Conservation (phyloP, 1,140 invertebrate species). For the Drosophila miranda region DNA sequence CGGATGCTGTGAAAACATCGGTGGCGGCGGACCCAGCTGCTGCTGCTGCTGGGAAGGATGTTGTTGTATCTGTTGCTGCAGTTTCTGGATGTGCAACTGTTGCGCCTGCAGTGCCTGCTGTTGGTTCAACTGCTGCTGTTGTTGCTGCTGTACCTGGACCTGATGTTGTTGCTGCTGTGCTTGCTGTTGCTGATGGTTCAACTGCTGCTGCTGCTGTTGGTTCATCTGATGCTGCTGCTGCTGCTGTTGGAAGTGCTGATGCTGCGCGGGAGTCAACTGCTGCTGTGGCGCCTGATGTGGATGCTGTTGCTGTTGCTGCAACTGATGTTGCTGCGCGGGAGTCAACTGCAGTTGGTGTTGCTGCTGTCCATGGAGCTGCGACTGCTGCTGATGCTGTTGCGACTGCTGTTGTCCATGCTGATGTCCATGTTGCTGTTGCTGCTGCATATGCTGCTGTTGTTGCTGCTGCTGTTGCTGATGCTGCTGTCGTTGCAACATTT, state of each 20-base stretch:
- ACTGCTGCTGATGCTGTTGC: constrained; percentile 39
- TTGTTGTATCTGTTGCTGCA: constrained; percentile 25
- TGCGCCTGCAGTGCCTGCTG: constrained; percentile 22
- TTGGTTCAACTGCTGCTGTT: constrained; percentile 28
- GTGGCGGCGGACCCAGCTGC: constrained; percentile 32
- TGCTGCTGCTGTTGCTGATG: constrained; percentile 53
- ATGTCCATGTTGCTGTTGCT: constrained; percentile 42
- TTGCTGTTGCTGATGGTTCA: constrained; percentile 37
- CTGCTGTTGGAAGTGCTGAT: constrained; percentile 42
- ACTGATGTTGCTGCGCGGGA: constrained; percentile 41
- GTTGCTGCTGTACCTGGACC: constrained; percentile 14
- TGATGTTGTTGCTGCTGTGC: constrained; percentile 20
- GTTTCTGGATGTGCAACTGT: constrained; percentile 31
- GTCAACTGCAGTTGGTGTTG: constrained; percentile 29
- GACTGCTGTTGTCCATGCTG: constrained; percentile 40
- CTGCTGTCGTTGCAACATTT: constrained; percentile 53
- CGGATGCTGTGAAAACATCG: constrained; percentile 25
- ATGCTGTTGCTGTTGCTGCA: constrained; percentile 40
- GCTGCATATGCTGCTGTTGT: constrained; percentile 55
- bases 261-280: constrained; percentile 12
- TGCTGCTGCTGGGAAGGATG: constrained; percentile 25
- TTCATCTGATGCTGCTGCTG: constrained; percentile 28
- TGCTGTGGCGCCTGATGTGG: constrained; percentile 22
- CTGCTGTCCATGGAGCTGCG: constrained; percentile 44
- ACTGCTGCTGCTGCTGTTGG: constrained; percentile 45